Evolutionary conservation across 2,888 invertebrate species (phyloP).

Genomic region (Oscheius sp.): DNA sequence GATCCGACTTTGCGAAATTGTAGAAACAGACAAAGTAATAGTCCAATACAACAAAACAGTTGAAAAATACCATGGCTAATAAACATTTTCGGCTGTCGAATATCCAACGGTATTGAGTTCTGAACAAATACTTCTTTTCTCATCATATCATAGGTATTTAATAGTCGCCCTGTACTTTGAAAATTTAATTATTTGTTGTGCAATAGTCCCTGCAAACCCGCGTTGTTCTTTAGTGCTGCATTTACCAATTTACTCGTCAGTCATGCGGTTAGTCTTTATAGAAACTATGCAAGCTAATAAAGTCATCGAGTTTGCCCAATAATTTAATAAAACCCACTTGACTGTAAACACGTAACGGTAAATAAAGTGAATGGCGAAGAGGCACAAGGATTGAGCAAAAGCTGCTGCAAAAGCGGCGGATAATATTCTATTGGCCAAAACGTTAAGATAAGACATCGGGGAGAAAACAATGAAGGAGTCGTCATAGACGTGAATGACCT

Average conservation of each 20-base stretch:
- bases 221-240: too few relatives aligned
- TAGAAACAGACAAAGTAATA: slow-evolving; percentile 21
- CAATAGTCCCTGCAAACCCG: background rate
- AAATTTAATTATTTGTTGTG: background rate
- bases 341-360: slow-evolving; percentile 12
- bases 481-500: slow-evolving; percentile 18
- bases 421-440: background rate
- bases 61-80: background rate
- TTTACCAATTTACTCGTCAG: too few relatives aligned
- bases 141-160: background rate
- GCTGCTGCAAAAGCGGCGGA: background rate
- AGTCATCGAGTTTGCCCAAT: too few relatives aligned
- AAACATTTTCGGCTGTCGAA: slow-evolving; percentile 10
- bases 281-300: too few relatives aligned
- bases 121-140: background rate
- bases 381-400: slow-evolving; percentile 20
- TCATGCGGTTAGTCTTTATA: too few relatives aligned
- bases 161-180: background rate
- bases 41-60: slow-evolving; percentile 13
- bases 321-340: slow-evolving; percentile 11
- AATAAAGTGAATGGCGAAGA: slow-evolving; percentile 18
- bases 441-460: background rate
- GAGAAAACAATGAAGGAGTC: slow-evolving; percentile 8
- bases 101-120: slow-evolving; percentile 5
- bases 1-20: slow-evolving; percentile 19